phyloP scores from a whole-genome alignment of 2,797 vertebrate genomes.

The Darevskia mixta region DNA sequence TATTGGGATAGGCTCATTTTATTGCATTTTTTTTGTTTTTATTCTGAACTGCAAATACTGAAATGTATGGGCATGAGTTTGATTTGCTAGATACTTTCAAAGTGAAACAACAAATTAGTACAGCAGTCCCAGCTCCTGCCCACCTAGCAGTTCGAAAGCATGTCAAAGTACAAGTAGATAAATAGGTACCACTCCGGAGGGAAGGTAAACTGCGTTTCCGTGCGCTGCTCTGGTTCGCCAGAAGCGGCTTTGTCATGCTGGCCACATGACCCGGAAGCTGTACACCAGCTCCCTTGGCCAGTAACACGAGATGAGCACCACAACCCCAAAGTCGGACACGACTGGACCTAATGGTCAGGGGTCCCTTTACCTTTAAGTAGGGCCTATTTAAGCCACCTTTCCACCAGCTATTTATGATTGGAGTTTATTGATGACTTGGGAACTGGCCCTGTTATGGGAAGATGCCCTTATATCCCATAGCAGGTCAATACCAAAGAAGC shows the following conservation, averaged over 20 bases:
- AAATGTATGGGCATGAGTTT: background rate
- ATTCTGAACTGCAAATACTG: background rate
- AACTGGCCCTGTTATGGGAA: background rate
- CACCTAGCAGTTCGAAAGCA: too few relatives aligned
- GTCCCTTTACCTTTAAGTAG: background rate
- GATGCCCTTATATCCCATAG: background rate
- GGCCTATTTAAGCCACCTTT: background rate
- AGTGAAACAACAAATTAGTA: background rate
- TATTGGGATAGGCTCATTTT: background rate
- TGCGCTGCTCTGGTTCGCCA: too few relatives aligned
- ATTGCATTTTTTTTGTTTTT: conserved; percentile 35
- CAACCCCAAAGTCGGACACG: too few relatives aligned
- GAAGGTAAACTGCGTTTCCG: too few relatives aligned
- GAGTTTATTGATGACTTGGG: background rate
- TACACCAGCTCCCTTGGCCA: too few relatives aligned
- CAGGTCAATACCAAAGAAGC: conserved; percentile 14
- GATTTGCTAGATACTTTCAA: background rate
- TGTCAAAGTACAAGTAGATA: too few relatives aligned
- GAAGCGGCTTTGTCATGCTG: too few relatives aligned
- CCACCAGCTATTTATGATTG: background rate
- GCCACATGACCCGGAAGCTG: too few relatives aligned
- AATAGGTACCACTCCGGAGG: too few relatives aligned
- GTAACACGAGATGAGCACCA: too few relatives aligned
- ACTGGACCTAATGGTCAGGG: too few relatives aligned
- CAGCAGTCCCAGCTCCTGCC: background rate